phyloP scores from a whole-genome alignment of 2,113 vertebrate genomes.

The Protomyctophum bolini region DNA sequence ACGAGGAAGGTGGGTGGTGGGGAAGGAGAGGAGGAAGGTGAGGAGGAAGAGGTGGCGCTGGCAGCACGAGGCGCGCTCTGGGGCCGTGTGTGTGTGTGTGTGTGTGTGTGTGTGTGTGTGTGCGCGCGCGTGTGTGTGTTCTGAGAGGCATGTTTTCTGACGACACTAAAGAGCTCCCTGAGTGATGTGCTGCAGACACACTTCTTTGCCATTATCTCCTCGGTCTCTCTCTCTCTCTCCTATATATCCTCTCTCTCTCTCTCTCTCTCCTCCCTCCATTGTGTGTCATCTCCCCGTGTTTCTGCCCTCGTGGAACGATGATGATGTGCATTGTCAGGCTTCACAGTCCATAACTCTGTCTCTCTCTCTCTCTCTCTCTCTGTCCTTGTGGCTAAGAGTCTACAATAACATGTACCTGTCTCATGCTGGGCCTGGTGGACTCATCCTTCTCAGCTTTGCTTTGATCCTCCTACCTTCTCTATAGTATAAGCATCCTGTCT shows the following conservation, averaged over 20 bases:
- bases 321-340: conserved; percentile 37
- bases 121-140: neutral
- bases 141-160: conserved; percentile 10
- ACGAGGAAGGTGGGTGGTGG: conserved; percentile 4
- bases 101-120: conserved; percentile 7
- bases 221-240: conserved; percentile 5
- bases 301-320: conserved; percentile 38
- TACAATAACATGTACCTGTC: conserved; percentile 47
- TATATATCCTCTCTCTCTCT: neutral
- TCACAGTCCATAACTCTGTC: conserved; percentile 12
- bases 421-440: conserved; percentile 46
- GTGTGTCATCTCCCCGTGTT: conserved; percentile 36
- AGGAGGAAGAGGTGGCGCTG: neutral
- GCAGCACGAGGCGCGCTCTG: conserved; percentile 33
- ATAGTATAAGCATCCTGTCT: neutral
- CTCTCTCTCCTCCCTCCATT: neutral
- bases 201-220: conserved; percentile 4
- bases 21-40: conserved; percentile 35
- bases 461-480: neutral
- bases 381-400: conserved; percentile 48
- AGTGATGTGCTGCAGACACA: conserved; percentile 39
- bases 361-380: conserved; percentile 20
- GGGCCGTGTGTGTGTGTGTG: neutral
- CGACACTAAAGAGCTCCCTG: conserved; percentile 54
- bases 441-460: conserved; percentile 31